These are phyloP conservation scores for Philhelius pedissequus DNA, from an alignment of 2,888 invertebrate genomes.

Conservation along the genomic window DNA sequence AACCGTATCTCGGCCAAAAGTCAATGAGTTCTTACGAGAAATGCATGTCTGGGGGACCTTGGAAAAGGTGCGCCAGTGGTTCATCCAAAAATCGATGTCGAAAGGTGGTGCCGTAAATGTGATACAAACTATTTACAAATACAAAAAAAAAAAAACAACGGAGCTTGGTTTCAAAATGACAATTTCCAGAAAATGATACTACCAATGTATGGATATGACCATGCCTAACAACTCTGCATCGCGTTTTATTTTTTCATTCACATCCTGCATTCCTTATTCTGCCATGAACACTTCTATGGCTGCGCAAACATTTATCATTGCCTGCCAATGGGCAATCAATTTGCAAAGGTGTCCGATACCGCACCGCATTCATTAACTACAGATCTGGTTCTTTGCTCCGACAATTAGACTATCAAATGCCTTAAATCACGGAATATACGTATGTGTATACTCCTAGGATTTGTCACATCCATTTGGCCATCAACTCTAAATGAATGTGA, in stretches of 20 bases:
- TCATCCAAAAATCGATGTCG: no score
- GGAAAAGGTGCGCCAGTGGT: no score
- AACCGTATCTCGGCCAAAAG: no score
- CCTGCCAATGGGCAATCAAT: slow-evolving; percentile 60
- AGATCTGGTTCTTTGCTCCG: slow-evolving; percentile 10
- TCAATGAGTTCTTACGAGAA: no score
- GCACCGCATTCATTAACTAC: slow-evolving; percentile 58
- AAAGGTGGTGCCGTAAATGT: no score
- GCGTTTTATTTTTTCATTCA: background rate
- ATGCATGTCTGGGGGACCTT: no score
- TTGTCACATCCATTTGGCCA: slow-evolving; percentile 66
- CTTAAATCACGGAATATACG: slow-evolving; percentile 48
- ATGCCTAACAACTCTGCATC: background rate
- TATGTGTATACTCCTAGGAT: background rate
- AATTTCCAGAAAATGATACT: no score
- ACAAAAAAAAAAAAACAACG: no score
- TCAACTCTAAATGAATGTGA: slow-evolving; percentile 62
- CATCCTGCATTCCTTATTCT: background rate
- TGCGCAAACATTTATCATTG: slow-evolving; percentile 45
- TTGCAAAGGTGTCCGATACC: slow-evolving; percentile 45
- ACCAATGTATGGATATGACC: no score
- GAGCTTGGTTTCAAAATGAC: no score
- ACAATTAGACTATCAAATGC: slow-evolving; percentile 38
- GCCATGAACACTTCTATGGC: background rate
- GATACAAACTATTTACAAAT: no score